Evolutionary conservation across 2,888 invertebrate genomes (phyloP).

Genomic region (Trachelus tabidus): DNA sequence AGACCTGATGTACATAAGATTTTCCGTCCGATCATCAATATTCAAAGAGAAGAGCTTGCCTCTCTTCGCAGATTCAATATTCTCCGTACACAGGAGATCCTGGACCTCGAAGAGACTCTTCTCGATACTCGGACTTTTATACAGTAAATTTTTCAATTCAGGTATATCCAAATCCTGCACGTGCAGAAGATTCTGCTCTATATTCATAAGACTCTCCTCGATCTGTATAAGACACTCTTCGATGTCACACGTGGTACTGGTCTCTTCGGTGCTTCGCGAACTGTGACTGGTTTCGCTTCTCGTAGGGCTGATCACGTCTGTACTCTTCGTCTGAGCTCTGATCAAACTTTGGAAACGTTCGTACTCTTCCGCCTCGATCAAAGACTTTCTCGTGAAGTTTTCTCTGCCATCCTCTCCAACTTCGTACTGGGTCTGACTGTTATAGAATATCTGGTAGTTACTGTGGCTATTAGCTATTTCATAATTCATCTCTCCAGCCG

Average conservation of each 20-base stretch:
- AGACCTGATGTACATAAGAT: constrained; percentile 24
- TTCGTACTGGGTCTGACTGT: constrained; percentile 38
- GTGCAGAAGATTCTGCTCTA: constrained; percentile 54
- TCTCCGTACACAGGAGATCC: constrained; percentile 44
- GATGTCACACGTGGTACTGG: constrained; percentile 45
- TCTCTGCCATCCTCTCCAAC: neutral
- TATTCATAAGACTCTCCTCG: constrained; percentile 55
- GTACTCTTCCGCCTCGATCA: neutral
- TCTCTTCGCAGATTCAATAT: constrained; percentile 31
- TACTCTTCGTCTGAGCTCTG: neutral
- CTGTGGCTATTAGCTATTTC: constrained; percentile 55
- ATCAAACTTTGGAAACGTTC: constrained; percentile 14
- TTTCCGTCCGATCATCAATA: constrained; percentile 16
- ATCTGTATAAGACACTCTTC: constrained; percentile 57
- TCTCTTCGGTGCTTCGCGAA: constrained; percentile 35
- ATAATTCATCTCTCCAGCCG: constrained; percentile 33
- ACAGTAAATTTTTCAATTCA: constrained; percentile 49
- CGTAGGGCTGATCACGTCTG: neutral
- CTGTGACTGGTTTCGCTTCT: constrained; percentile 21
- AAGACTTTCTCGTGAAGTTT: neutral
- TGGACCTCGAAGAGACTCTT: constrained; percentile 45
- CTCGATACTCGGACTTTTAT: constrained; percentile 50
- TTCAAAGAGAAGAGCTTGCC: constrained; percentile 18
- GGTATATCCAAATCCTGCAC: constrained; percentile 56
- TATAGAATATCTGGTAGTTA: constrained; percentile 49